Conservation (phyloP, 2,888 invertebrate species). For the Sinelater perroti region DNA sequence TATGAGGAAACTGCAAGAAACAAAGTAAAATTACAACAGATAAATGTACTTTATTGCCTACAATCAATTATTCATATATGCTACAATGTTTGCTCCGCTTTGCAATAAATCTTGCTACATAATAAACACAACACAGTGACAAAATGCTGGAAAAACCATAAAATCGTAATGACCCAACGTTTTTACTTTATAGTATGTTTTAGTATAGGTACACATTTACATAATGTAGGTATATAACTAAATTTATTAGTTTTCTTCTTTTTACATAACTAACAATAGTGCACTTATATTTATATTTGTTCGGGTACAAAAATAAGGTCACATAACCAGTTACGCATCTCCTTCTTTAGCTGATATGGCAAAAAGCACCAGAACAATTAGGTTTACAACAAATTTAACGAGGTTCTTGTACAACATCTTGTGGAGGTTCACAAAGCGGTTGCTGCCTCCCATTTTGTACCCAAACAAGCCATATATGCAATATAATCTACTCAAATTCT, state of each 20-base stretch:
- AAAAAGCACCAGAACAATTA: conserved; percentile 1
- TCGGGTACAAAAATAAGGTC: conserved; percentile 7
- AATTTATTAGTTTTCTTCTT: background rate
- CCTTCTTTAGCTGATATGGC: background rate
- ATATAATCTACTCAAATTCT: conserved; percentile 9
- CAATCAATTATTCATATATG: conserved; percentile 12
- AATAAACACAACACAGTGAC: conserved; percentile 9
- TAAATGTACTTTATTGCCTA: conserved; percentile 20
- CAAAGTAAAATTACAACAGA: conserved; percentile 11
- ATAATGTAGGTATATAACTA: conserved; percentile 12
- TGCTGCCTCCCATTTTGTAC: background rate
- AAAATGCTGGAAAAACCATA: no score
- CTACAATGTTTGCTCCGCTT: conserved; percentile 9
- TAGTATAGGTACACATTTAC: conserved; percentile 16
- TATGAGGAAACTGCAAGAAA: background rate
- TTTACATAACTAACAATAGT: conserved; percentile 20
- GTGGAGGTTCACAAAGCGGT: no score
- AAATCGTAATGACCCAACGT: no score
- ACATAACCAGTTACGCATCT: background rate
- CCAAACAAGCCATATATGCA: background rate
- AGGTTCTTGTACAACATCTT: no score
- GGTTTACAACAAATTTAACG: no score
- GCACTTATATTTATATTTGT: conserved; percentile 7
- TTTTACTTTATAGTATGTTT: conserved; percentile 1
- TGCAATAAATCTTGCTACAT: conserved; percentile 14